Percentiles rank a stretch among this genome's conserved stretches.
Conservation (phyloP, 2,888 invertebrate genomes). For the Conomelus anceps region DNA sequence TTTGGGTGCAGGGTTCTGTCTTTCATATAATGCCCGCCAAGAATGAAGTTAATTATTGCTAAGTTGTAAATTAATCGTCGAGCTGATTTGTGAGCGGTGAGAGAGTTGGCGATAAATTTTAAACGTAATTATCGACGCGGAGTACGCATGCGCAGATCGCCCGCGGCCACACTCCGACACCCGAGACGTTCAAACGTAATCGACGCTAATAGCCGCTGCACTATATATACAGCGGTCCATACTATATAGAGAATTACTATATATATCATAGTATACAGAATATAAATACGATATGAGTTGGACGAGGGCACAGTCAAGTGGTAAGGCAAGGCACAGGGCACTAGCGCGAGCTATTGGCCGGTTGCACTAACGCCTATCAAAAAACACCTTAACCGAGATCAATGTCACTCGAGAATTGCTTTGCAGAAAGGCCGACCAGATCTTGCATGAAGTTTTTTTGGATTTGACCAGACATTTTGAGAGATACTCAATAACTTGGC, state of each 20-base stretch:
- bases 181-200: neutral
- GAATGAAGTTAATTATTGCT: neutral
- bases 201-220: neutral
- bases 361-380: too few relatives aligned
- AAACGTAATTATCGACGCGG: neutral
- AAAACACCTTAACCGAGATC: too few relatives aligned
- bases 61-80: neutral
- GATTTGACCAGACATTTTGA: too few relatives aligned
- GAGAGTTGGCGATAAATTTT: neutral
- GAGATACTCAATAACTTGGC: too few relatives aligned
- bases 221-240: neutral
- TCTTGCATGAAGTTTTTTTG: too few relatives aligned
- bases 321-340: too few relatives aligned
- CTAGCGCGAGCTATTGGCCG: too few relatives aligned
- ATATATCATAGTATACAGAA: neutral
- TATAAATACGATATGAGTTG: neutral
- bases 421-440: too few relatives aligned
- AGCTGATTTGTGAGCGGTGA: neutral
- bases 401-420: too few relatives aligned
- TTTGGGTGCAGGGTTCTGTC: neutral
- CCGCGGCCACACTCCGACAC: neutral
- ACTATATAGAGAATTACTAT: neutral
- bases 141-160: neutral
- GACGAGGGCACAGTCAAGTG: too few relatives aligned
- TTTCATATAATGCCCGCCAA: neutral